Conservation (phyloP, 2,888 invertebrate species). For the Sphinx pinastri region DNA sequence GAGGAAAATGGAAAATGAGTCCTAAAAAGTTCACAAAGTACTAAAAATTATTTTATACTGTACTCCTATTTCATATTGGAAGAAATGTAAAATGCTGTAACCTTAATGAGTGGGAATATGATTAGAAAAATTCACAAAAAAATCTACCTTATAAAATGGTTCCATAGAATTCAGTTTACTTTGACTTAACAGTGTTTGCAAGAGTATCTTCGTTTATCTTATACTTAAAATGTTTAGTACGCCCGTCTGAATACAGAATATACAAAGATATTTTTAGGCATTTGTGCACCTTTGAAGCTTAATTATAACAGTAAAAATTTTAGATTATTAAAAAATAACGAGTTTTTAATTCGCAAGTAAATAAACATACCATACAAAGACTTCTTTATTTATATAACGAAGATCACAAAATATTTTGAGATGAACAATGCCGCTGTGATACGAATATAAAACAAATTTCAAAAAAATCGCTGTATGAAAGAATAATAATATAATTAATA, state of each 20-base stretch:
- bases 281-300: background rate
- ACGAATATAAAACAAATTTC: too few species aligned
- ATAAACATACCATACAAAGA: too few species aligned
- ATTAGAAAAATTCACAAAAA: constrained; percentile 1
- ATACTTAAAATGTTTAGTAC: background rate
- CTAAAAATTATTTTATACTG: background rate
- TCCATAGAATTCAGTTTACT: background rate
- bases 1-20: background rate
- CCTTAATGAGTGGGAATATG: constrained; percentile 5
- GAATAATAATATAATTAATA: background rate
- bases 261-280: background rate
- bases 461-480: too few species aligned
- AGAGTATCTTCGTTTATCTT: background rate
- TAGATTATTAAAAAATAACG: background rate
- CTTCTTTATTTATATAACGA: background rate
- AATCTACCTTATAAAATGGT: background rate
- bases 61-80: background rate
- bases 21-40: background rate
- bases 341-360: too few species aligned
- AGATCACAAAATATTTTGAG: background rate
- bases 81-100: background rate
- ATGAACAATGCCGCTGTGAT: too few species aligned
- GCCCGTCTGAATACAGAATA: background rate
- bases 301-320: background rate
- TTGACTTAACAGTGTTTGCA: background rate